These are phyloP conservation scores for Triplophysa siluroides DNA, from an alignment of 2,113 vertebrate genomes.

Conservation along the genomic window DNA sequence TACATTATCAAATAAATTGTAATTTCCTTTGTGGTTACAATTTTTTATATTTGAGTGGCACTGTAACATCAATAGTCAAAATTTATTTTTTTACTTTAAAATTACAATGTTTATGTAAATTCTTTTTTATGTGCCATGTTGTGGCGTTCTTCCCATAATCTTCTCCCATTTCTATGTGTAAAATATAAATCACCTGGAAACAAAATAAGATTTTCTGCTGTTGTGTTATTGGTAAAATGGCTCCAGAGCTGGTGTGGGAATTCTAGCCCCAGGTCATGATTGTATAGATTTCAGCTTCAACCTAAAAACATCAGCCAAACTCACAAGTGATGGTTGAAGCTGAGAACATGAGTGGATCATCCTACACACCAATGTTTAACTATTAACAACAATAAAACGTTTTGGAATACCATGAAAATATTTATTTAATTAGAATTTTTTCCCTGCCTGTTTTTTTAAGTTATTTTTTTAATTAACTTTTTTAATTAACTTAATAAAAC, in stretches of 20 bases:
- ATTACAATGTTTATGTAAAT: not conserved
- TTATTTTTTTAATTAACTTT: too few species aligned
- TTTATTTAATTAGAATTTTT: not conserved
- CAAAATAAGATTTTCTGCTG: constrained; percentile 43
- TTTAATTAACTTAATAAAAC: not conserved
- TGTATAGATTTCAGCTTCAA: constrained; percentile 45
- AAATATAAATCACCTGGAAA: constrained; percentile 41
- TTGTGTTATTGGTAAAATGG: constrained; percentile 44
- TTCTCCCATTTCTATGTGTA: constrained; percentile 14
- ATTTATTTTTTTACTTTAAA: not conserved
- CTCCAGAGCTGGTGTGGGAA: constrained; percentile 37
- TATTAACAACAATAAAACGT: not conserved
- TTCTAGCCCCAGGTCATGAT: constrained; percentile 40
- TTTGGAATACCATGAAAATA: constrained; percentile 3
- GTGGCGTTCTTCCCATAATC: not conserved
- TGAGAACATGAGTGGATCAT: not conserved
- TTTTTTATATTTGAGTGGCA: too few species aligned
- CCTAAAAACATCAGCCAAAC: constrained; percentile 36
- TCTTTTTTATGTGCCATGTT: not conserved
- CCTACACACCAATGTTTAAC: not conserved
- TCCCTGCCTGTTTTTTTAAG: not conserved
- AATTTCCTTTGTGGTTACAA: too few species aligned
- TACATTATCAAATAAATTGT: too few species aligned
- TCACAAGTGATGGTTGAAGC: not conserved
- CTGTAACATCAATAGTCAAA: too few species aligned